Evolutionary conservation across 1,140 invertebrate species (phyloP), one percentile per base, ranked within the genome.

Genomic region (Choristoneura fumiferana): DNA sequence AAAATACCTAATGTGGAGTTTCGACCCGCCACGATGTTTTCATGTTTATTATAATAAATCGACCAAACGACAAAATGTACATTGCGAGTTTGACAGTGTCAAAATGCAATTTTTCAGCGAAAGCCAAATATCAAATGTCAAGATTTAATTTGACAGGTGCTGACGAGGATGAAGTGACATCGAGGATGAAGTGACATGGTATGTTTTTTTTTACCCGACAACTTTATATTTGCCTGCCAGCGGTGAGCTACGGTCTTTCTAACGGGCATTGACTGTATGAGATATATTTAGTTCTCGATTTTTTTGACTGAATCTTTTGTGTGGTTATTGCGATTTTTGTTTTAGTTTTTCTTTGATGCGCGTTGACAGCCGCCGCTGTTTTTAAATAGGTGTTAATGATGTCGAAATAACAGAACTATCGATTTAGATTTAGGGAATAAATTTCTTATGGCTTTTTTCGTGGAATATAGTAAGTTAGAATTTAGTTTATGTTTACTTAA

Each of bases 81-180:
- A 29, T 29, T 29, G 22, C 6, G 6, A 29, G 2, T 29, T 29
- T 29, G 22, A 29, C 22, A 29, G 6, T 29, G 22, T 29, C 22
- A 29, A 29, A 29, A 29, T 29, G 22, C 22, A 29, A 29, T 29
- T 29, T 3, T 6, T 29, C 43, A 49, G 43, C 5, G 43, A 49
- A 33, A 49, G 43, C 22, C 43, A 49, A 49, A 49, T 49, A 17
- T 49, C 22, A 49, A 49, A 49, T 49, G 43, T 49, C 43, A 49
- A 49, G 17, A 33, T 29, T 49, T 49, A 49, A 49, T 49, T 49
- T 49, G 43, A 49, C 43, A 49, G 43, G 10, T 33, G 43, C 43
- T 49, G 43, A 49, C 43, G 22, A 8, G 43, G n/a, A 17, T n/a
- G 18, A 1, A 13, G 43, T 12, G 17, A 6, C 43, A 12, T 6